Evolutionary conservation across 2,797 vertebrate genomes (phyloP).

Genomic region (Sebastes nivosus): DNA sequence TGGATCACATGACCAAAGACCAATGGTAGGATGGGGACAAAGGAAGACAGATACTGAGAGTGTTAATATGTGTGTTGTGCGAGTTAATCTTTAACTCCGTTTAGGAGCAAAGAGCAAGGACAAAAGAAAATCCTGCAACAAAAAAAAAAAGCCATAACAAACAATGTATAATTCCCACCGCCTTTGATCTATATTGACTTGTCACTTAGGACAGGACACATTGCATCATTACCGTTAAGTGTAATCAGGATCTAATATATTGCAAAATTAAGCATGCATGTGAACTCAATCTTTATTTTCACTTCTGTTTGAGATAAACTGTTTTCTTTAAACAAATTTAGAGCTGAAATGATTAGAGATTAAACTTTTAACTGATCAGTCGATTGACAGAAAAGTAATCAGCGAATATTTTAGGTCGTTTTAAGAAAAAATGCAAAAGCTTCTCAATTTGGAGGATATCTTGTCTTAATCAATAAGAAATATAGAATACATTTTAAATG

Average conservation of each 20-base stretch:
- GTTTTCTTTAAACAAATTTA: neutral
- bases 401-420: no score
- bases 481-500: no score
- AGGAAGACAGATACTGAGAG: neutral
- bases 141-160: neutral
- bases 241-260: neutral
- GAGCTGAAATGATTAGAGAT: neutral
- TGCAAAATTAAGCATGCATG: neutral
- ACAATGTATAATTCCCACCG: neutral
- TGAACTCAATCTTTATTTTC: neutral
- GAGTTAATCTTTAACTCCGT: conserved; percentile 49
- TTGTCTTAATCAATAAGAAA: no score
- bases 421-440: no score
- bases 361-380: neutral
- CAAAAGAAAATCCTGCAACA: neutral
- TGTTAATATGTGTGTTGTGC: neutral
- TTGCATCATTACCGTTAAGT: neutral
- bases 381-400: no score
- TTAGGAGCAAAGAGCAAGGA: conserved; percentile 26
- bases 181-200: conserved; percentile 1
- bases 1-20: conserved; percentile 5
- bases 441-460: neutral
- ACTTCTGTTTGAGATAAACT: neutral
- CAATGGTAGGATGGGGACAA: neutral
- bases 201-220: conserved; percentile 7